A percentile compares a stretch with the other conserved stretches of the same genome.
phyloP scores from a whole-genome alignment of 2,113 vertebrate genomes.

The Xyrauchen texanus region DNA sequence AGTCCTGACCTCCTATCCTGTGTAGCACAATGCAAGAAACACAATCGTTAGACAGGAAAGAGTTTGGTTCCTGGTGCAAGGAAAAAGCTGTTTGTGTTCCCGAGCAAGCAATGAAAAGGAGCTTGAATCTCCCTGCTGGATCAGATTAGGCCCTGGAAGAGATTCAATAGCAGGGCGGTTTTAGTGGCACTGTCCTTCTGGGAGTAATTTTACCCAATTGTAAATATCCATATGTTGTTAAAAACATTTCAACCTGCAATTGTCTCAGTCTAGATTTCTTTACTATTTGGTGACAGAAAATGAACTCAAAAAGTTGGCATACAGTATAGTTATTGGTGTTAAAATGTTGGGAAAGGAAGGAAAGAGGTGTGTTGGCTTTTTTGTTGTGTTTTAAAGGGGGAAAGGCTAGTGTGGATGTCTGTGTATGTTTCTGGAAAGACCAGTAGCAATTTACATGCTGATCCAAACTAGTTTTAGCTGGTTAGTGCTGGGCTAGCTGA shows the following conservation, averaged over 20 bases:
- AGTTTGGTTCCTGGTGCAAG: constrained; percentile 13
- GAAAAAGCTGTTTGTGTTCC: background rate
- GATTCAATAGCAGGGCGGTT: constrained; percentile 33
- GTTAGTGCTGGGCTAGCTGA: too few species aligned
- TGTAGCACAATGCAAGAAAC: constrained; percentile 1
- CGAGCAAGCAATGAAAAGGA: background rate
- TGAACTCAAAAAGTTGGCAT: too few species aligned
- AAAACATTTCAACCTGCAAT: background rate
- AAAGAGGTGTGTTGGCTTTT: too few species aligned
- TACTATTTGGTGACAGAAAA: too few species aligned
- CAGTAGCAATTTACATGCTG: too few species aligned
- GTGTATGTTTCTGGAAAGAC: too few species aligned
- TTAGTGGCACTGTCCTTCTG: constrained; percentile 25
- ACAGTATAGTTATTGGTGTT: too few species aligned
- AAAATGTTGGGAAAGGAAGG: too few species aligned
- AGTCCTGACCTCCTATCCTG: constrained; percentile 32
- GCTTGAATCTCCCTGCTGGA: constrained; percentile 42
- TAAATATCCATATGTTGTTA: constrained; percentile 28
- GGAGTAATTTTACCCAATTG: constrained; percentile 20
- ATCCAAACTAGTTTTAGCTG: too few species aligned
- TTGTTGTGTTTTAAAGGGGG: too few species aligned
- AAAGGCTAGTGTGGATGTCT: too few species aligned
- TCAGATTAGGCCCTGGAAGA: constrained; percentile 43
- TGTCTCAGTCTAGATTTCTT: background rate
- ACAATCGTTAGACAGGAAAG: constrained; percentile 14